Evolutionary conservation across 2,888 invertebrate genomes (phyloP).

Genomic region (Pristionchus arcanus): DNA sequence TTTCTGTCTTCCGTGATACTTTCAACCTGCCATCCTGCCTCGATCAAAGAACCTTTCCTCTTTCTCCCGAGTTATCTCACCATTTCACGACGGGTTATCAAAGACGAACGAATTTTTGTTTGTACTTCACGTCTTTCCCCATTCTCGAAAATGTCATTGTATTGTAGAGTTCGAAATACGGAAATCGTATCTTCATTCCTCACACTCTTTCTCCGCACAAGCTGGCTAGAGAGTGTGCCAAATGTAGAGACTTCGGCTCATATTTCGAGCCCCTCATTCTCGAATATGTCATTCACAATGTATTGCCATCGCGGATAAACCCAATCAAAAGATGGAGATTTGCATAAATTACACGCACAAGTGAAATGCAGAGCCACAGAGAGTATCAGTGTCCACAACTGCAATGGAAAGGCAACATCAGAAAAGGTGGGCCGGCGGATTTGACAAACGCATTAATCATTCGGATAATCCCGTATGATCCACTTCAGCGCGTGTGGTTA

Average conservation of each 20-base stretch:
- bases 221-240: too few species aligned
- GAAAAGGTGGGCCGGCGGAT: too few species aligned
- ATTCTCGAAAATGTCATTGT: neutral
- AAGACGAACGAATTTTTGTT: neutral
- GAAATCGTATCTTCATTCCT: neutral
- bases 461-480: neutral
- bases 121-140: slow-evolving; percentile 39
- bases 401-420: neutral
- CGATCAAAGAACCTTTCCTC: neutral
- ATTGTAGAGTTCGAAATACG: neutral
- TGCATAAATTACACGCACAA: neutral
- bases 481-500: neutral
- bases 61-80: slow-evolving; percentile 1
- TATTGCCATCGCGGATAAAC: neutral
- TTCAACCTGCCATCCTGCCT: neutral
- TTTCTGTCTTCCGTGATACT: neutral
- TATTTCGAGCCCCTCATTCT: neutral
- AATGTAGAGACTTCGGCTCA: too few species aligned
- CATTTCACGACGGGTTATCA: slow-evolving; percentile 4
- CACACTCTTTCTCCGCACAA: neutral
- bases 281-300: neutral
- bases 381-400: neutral
- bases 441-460: too few species aligned
- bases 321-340: neutral
- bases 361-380: neutral